Evolutionary conservation across 1,140 invertebrate species (phyloP), one percentile per base, ranked within the genome.

Genomic region (Drusus annulatus): DNA sequence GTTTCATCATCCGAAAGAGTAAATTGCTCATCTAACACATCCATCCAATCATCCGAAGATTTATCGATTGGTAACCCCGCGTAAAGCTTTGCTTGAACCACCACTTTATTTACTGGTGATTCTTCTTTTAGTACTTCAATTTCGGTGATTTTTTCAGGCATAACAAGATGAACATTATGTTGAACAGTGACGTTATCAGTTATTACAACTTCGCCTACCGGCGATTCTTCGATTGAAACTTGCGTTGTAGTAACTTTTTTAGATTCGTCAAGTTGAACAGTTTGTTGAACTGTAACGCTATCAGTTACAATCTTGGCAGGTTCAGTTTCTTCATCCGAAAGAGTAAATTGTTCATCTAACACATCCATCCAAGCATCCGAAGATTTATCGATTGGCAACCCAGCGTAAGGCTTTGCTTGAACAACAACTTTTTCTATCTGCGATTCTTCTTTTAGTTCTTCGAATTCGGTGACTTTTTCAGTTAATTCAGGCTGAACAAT

Each of bases 11-110:
- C 86, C 16, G 86, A 87, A 56, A 90, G 84, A 83, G 80, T 23
- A 76, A 91, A 89, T 63, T 90, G 87, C 81, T 91, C 89, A 81
- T 92, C 91, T 58, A 92, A 79, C 69, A 90, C 87, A 85, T 87
- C 86, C 85, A 91, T 88, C 87, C 90, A 92, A 15, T 87, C 83
- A 76, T 88, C 88, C 25, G 87, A 86, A 6, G 89, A 87, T 77
- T 88, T 86, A 77, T 92, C 88, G 45, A 90, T 86, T 54, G 89
- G 88, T 51, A 89, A 84, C 56, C 86, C 88, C 73, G 86, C 88
- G 79, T 89, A 89, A 6, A 80, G 23, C 25, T 74, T 56, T 23
- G 45, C 51, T 19, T 73, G 17, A 21, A 51, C 19, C 17, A 8
- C 15, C 16, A 74, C 3, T 25, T 56, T 56, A 23, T 60, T 7